Conservation (phyloP, 2,797 vertebrate species). For the Falco cherrug region DNA sequence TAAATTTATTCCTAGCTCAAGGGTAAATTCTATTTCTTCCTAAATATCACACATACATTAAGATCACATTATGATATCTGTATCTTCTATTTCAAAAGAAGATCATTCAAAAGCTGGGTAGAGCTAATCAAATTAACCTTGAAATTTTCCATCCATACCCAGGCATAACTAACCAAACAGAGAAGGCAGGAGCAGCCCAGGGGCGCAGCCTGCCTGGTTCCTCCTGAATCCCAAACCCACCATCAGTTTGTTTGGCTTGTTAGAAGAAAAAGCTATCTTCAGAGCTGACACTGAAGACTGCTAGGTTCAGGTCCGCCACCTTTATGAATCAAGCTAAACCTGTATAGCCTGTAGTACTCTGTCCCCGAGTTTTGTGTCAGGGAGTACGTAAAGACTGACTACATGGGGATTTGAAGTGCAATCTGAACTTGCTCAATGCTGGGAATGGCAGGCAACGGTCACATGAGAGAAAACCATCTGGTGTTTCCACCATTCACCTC, state of each 20-base stretch:
- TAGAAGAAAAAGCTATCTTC: neutral
- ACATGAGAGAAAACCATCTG: fast-evolving
- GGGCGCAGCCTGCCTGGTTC: neutral
- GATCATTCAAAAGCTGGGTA: neutral
- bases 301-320: neutral
- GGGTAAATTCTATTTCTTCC: neutral
- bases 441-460: neutral
- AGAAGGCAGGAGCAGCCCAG: neutral
- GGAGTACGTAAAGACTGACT: neutral
- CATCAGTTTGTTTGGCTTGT: neutral
- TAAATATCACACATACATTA: neutral
- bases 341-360: neutral
- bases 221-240: neutral
- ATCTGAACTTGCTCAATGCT: neutral
- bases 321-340: neutral
- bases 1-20: neutral
- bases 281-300: neutral
- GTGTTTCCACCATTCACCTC: neutral
- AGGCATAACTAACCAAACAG: neutral
- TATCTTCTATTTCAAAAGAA: neutral
- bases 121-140: conserved; percentile 2
- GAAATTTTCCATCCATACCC: neutral
- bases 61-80: neutral
- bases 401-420: neutral
- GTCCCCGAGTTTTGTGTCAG: neutral